Evolutionary conservation across 2,113 vertebrate genomes (phyloP).

Genomic region (Reinhardtius hippoglossoides): DNA sequence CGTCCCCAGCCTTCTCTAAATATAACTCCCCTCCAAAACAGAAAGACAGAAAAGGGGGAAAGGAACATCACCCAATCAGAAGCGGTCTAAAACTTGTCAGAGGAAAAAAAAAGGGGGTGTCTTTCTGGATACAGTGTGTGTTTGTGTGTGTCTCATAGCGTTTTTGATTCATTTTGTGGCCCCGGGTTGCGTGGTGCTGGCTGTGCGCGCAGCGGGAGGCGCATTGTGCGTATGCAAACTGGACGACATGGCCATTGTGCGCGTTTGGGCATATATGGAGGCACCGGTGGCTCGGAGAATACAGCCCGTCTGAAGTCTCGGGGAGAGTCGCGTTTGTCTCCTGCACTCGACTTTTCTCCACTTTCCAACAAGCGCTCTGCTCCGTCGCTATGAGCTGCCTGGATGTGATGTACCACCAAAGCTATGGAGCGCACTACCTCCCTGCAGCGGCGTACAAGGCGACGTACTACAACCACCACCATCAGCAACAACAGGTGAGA

Average conservation of each 20-base stretch:
- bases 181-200: slow-evolving; percentile 76
- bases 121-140: slow-evolving; percentile 46
- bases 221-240: slow-evolving; percentile 85
- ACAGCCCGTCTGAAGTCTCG: slow-evolving; percentile 66
- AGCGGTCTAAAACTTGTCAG: slow-evolving; percentile 56
- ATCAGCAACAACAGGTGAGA: slow-evolving; percentile 90
- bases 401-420: slow-evolving; percentile 93
- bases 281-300: slow-evolving; percentile 58
- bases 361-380: slow-evolving; percentile 6
- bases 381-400: slow-evolving; percentile 92
- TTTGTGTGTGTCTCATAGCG: slow-evolving; percentile 44
- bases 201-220: slow-evolving; percentile 72
- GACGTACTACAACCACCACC: slow-evolving; percentile 84
- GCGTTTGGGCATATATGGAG: slow-evolving; percentile 82
- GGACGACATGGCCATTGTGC: slow-evolving; percentile 80
- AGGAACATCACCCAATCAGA: slow-evolving; percentile 77
- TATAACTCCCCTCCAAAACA: slow-evolving; percentile 73
- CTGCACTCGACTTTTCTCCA: slow-evolving; percentile 39
- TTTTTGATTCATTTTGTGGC: slow-evolving; percentile 64
- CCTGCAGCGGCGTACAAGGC: slow-evolving; percentile 86
- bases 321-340: slow-evolving; percentile 55
- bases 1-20: slow-evolving; percentile 73
- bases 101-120: slow-evolving; percentile 17
- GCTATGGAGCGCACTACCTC: slow-evolving; percentile 89
- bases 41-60: slow-evolving; percentile 47